phyloP scores from a whole-genome alignment of 1,140 invertebrate species.

The Aphaenogaster floridana region DNA sequence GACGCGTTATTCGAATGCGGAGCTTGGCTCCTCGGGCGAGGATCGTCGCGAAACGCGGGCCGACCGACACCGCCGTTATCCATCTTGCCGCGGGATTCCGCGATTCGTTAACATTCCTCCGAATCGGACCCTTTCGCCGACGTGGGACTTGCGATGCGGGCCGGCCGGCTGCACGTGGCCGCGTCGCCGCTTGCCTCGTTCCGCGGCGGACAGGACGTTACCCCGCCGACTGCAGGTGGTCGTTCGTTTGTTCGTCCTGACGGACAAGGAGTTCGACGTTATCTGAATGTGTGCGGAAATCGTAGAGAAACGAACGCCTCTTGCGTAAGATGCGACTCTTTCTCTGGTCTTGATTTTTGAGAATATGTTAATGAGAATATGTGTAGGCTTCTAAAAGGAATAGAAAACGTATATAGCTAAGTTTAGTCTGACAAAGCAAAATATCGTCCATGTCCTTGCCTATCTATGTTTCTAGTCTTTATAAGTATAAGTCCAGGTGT shows the following conservation, averaged over 20 bases:
- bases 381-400: too few species aligned
- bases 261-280: slow-evolving; percentile 19
- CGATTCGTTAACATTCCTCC: slow-evolving; percentile 80
- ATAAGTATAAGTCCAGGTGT: too few species aligned
- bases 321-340: neutral
- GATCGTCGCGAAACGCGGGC: slow-evolving; percentile 53
- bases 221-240: slow-evolving; percentile 13
- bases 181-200: slow-evolving; percentile 12
- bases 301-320: neutral
- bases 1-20: slow-evolving; percentile 58
- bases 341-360: neutral
- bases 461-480: too few species aligned
- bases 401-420: too few species aligned
- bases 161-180: slow-evolving; percentile 26
- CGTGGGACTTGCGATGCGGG: slow-evolving; percentile 32
- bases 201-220: slow-evolving; percentile 6
- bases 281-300: neutral
- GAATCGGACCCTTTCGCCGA: slow-evolving; percentile 66
- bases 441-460: too few species aligned
- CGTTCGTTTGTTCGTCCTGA: slow-evolving; percentile 23
- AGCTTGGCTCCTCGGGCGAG: slow-evolving; percentile 58
- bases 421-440: too few species aligned
- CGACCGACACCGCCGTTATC: slow-evolving; percentile 70
- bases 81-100: slow-evolving; percentile 73
- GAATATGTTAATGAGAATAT: neutral